A percentile compares a stretch with the other conserved stretches of the same genome.
These are phyloP conservation scores for Semicossyphus pulcher DNA, from an alignment of 2,113 vertebrate genomes.

Conservation along the genomic window DNA sequence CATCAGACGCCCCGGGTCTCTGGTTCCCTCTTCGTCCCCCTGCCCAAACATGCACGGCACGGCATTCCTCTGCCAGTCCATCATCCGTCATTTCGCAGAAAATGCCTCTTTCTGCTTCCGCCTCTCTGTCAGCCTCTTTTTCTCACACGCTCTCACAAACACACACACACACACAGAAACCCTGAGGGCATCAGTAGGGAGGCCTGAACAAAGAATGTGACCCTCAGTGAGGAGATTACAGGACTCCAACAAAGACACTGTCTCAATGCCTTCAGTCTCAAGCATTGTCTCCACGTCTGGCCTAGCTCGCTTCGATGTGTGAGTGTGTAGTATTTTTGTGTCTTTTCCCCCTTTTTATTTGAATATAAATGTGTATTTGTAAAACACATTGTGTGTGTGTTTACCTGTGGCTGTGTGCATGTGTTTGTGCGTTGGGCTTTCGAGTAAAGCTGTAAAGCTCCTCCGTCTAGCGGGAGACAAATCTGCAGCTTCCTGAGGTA, in stretches of 20 bases:
- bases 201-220: conserved; percentile 70
- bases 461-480: conserved; percentile 24
- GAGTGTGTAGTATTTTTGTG: conserved; percentile 4
- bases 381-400: conserved; percentile 4
- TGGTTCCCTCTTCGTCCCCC: not conserved
- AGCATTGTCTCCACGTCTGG: conserved; percentile 58
- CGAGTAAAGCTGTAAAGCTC: conserved; percentile 16
- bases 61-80: conserved; percentile 54
- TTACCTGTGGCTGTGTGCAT: conserved; percentile 31
- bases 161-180: conserved; percentile 10
- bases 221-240: conserved; percentile 72
- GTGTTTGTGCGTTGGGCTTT: conserved; percentile 20
- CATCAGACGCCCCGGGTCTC: conserved; percentile 30
- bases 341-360: not conserved
- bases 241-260: conserved; percentile 68
- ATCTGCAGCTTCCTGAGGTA: conserved; percentile 55
- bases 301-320: conserved; percentile 40
- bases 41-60: conserved; percentile 49
- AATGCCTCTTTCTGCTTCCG: conserved; percentile 40
- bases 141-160: conserved; percentile 34
- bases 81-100: conserved; percentile 58
- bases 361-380: conserved; percentile 7
- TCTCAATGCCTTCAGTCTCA: conserved; percentile 60
- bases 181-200: conserved; percentile 46
- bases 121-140: conserved; percentile 37